Evolutionary conservation across 1,140 invertebrate genomes (phyloP).

Genomic region (Drosophila truncata): DNA sequence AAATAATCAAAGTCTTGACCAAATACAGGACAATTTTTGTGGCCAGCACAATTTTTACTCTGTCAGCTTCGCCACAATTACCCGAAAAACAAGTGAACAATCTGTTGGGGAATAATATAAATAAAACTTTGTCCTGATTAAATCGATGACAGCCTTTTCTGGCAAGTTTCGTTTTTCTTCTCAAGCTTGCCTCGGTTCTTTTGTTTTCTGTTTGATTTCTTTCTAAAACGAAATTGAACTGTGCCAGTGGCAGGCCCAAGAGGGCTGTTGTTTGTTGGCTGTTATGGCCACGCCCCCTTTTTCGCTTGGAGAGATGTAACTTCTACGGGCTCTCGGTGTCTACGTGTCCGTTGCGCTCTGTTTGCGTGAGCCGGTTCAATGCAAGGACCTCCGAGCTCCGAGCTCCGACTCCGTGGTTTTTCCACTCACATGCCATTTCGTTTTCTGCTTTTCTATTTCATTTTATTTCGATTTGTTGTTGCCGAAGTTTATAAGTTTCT

Average conservation of each 20-base stretch:
- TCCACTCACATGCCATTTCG: conserved; percentile 41
- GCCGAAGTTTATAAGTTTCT: conserved; percentile 71
- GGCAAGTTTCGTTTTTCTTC: conserved; percentile 43
- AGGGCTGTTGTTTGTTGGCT: conserved; percentile 59
- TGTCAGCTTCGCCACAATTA: conserved; percentile 21
- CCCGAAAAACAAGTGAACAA: conserved; percentile 32
- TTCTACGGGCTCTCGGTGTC: conserved; percentile 12
- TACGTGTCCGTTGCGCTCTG: conserved; percentile 74
- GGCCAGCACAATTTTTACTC: not conserved
- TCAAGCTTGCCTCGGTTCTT: conserved; percentile 12
- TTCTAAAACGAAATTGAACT: conserved; percentile 72
- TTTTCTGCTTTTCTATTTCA: conserved; percentile 46
- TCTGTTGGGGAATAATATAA: conserved; percentile 34
- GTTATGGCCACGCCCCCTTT: conserved; percentile 26
- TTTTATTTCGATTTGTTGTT: conserved; percentile 40
- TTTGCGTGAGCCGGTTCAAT: conserved; percentile 45
- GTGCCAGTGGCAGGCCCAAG: conserved; percentile 70
- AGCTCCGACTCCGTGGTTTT: conserved; percentile 21
- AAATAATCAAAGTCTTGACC: not conserved
- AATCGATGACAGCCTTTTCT: conserved; percentile 54
- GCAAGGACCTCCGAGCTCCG: conserved; percentile 38
- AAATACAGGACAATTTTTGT: too few species aligned
- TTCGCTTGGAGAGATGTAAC: conserved; percentile 36
- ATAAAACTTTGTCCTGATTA: conserved; percentile 52
- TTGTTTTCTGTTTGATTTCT: conserved; percentile 27